Percentiles rank a stretch among this genome's conserved stretches.
phyloP scores from a whole-genome alignment of 2,113 vertebrate species.

The Alosa alosa region DNA sequence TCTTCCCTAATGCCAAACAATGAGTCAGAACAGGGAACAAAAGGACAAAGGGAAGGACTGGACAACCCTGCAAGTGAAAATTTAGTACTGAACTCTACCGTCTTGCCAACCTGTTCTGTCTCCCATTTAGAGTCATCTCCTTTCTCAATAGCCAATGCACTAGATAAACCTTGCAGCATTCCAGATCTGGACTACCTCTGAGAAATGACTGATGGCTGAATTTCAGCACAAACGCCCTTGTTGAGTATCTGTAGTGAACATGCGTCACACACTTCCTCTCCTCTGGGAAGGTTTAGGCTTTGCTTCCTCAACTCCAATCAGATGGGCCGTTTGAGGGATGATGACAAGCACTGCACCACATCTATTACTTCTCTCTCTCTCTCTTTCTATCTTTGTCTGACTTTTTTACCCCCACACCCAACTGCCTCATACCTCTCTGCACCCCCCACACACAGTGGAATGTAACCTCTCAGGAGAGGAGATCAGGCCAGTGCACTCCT shows the following conservation, averaged over 20 bases:
- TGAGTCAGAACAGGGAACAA: constrained; percentile 59
- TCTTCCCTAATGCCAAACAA: constrained; percentile 58
- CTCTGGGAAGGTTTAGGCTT: constrained; percentile 61
- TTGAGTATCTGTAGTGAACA: constrained; percentile 16
- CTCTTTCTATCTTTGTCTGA: constrained; percentile 20
- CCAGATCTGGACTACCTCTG: not conserved
- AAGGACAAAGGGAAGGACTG: constrained; percentile 59
- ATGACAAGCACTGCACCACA: not conserved
- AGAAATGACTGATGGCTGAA: not conserved
- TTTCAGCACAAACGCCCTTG: not conserved
- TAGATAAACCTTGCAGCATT: not conserved
- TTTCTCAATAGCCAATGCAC: constrained; percentile 1
- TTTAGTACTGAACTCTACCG: constrained; percentile 32
- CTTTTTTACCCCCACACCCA: constrained; percentile 19
- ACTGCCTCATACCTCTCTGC: constrained; percentile 47
- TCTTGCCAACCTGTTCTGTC: not conserved
- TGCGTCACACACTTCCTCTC: constrained; percentile 56
- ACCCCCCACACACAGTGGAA: constrained; percentile 60
- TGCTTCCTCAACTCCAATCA: constrained; percentile 54
- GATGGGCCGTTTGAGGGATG: constrained; percentile 41
- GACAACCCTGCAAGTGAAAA: constrained; percentile 47
- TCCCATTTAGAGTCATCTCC: constrained; percentile 21
- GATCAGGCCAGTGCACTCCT: constrained; percentile 44
- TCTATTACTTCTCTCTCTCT: not conserved
- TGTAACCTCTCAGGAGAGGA: constrained; percentile 55